A percentile compares a stretch with the other conserved stretches of the same genome.
Conservation (phyloP, 2,888 invertebrate species). For the Idaea aversata region DNA sequence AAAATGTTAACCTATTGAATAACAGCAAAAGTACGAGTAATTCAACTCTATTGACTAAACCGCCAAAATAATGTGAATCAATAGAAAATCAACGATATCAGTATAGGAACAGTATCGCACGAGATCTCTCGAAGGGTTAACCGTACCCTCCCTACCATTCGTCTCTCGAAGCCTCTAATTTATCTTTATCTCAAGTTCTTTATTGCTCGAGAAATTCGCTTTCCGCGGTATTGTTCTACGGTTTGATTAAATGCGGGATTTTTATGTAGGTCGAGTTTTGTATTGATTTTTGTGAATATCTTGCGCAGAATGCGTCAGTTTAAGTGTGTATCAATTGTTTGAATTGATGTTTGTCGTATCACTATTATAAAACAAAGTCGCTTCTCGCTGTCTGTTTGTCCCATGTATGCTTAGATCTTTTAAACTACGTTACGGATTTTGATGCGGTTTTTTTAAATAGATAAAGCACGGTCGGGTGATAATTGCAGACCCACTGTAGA, state of each 20-base stretch:
- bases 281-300: constrained; percentile 1
- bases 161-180: constrained; percentile 71
- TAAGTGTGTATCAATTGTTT: not conserved
- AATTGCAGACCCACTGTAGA: too few relatives aligned
- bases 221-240: constrained; percentile 62
- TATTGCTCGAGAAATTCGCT: constrained; percentile 60
- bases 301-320: not conserved
- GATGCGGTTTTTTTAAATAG: too few relatives aligned
- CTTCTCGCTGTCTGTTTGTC: too few relatives aligned
- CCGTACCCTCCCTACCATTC: constrained; percentile 70
- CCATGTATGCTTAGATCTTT: too few relatives aligned
- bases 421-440: too few relatives aligned
- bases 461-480: too few relatives aligned
- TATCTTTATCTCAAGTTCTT: constrained; percentile 71
- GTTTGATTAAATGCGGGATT: constrained; percentile 47
- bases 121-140: constrained; percentile 63
- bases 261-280: constrained; percentile 11
- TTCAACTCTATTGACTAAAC: not conserved
- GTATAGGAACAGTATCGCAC: constrained; percentile 63
- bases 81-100: constrained; percentile 14
- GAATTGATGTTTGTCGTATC: not conserved
- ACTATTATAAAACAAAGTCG: too few relatives aligned
- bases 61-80: not conserved
- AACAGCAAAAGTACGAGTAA: not conserved
- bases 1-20: too few relatives aligned